A percentile compares a stretch with the other conserved stretches of the same genome.
These are phyloP conservation scores for Rhabdomys dilectus DNA, from an alignment of 2,113 vertebrate species.

Conservation along the genomic window DNA sequence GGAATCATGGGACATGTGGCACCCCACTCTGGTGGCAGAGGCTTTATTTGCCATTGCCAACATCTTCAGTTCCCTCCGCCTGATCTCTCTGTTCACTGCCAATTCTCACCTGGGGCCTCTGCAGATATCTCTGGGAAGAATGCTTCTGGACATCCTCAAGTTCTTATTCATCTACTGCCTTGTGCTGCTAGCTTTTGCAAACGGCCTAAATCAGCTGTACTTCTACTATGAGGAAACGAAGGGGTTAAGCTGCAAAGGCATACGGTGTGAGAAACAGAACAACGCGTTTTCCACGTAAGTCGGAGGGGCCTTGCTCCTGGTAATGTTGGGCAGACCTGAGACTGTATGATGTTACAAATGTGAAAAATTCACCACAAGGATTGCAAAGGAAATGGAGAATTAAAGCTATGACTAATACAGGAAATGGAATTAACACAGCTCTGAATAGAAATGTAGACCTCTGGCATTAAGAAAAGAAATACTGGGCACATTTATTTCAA, in stretches of 20 bases:
- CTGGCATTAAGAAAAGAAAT: not conserved
- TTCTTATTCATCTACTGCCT: slow-evolving; percentile 99
- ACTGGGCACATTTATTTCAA: slow-evolving; percentile 1
- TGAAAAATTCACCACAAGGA: not conserved
- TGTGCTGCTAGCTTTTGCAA: slow-evolving; percentile 97
- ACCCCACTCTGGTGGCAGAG: slow-evolving; percentile 97
- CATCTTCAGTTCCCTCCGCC: slow-evolving; percentile 98
- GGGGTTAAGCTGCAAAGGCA: slow-evolving; percentile 92
- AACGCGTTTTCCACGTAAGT: slow-evolving; percentile 99
- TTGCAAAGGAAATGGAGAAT: slow-evolving; percentile 30
- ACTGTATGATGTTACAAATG: not conserved
- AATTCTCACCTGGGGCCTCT: slow-evolving; percentile 98
- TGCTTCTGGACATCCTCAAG: slow-evolving; percentile 99
- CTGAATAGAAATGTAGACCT: slow-evolving; percentile 2
- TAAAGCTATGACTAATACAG: not conserved
- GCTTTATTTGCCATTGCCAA: slow-evolving; percentile 98
- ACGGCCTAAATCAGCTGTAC: slow-evolving; percentile 98
- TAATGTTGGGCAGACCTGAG: not conserved
- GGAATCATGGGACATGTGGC: slow-evolving; percentile 95
- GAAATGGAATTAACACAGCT: not conserved
- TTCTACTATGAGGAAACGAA: slow-evolving; percentile 94
- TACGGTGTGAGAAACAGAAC: slow-evolving; percentile 94
- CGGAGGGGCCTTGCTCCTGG: not conserved
- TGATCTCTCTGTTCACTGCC: slow-evolving; percentile 98
- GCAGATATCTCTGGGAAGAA: slow-evolving; percentile 98